These are phyloP conservation scores for Arrhopalites spinosus DNA, from an alignment of 2,888 invertebrate genomes.

Conservation along the genomic window DNA sequence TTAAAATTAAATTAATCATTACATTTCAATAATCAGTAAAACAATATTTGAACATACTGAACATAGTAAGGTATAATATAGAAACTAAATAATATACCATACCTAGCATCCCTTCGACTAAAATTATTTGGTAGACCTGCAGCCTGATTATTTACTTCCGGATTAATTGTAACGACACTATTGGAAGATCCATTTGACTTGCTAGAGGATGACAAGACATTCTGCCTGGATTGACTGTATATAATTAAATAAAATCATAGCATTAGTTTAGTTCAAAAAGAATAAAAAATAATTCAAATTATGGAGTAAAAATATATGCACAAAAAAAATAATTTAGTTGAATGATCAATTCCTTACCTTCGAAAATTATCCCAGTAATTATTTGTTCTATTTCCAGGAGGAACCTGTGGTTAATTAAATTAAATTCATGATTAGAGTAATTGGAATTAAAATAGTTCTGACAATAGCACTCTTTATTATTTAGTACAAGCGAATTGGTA, in stretches of 20 bases:
- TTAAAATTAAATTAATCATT: too few relatives aligned
- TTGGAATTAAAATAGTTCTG: too few relatives aligned
- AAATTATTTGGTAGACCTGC: slow-evolving; percentile 30
- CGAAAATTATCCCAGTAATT: slow-evolving; percentile 94
- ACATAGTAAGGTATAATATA: background rate
- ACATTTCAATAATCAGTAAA: background rate
- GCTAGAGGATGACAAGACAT: slow-evolving; percentile 74
- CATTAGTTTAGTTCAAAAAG: background rate
- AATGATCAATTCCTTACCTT: slow-evolving; percentile 67
- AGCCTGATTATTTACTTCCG: slow-evolving; percentile 14
- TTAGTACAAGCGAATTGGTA: too few relatives aligned
- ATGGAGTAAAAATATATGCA: background rate
- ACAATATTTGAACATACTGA: background rate
- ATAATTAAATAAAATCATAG: slow-evolving; percentile 56
- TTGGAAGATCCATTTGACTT: slow-evolving; percentile 60
- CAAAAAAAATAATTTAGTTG: background rate
- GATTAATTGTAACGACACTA: slow-evolving; percentile 11
- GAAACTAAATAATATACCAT: background rate
- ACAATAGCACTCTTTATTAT: too few relatives aligned
- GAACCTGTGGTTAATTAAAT: too few relatives aligned
- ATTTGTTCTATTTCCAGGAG: slow-evolving; percentile 75
- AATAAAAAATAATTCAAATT: background rate
- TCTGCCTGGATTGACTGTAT: slow-evolving; percentile 84
- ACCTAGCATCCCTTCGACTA: slow-evolving; percentile 25
- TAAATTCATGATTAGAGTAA: too few relatives aligned